Conservation (phyloP, 1,140 invertebrate genomes). For the Apis laboriosa region DNA sequence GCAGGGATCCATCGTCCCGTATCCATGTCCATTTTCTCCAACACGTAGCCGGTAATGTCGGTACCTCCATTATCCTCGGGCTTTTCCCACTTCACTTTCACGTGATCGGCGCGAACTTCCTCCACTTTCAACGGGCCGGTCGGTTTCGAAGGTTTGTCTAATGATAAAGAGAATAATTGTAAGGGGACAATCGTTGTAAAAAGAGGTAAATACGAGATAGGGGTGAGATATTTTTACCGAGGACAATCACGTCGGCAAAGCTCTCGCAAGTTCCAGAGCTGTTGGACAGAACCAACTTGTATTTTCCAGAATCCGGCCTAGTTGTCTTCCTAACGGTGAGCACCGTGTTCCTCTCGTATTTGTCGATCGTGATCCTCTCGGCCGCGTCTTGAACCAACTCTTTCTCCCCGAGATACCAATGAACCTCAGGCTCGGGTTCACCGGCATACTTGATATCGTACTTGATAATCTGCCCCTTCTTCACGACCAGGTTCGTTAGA, state of each 20-base stretch:
- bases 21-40: constrained; percentile 98
- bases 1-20: constrained; percentile 95
- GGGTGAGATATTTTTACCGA: constrained; percentile 82
- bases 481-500: constrained; percentile 92
- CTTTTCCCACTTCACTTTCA: constrained; percentile 97
- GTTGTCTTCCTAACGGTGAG: constrained; percentile 93
- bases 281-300: constrained; percentile 92
- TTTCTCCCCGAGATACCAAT: constrained; percentile 89
- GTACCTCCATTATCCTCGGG: constrained; percentile 97
- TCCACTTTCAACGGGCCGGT: constrained; percentile 92
- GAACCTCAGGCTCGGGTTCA: constrained; percentile 95
- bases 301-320: constrained; percentile 94
- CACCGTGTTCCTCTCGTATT: constrained; percentile 94
- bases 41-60: constrained; percentile 95
- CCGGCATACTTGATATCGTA: constrained; percentile 97
- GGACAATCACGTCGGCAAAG: constrained; percentile 91
- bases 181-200: not conserved
- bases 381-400: constrained; percentile 86
- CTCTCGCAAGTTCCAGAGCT: constrained; percentile 92
- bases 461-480: constrained; percentile 95
- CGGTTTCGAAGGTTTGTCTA: constrained; percentile 92
- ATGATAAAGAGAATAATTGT: no score
- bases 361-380: constrained; percentile 91
- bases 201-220: no score
- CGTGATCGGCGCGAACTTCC: constrained; percentile 94